Conservation (phyloP, 1,140 invertebrate genomes). For the Zaprionus tsacasi region DNA sequence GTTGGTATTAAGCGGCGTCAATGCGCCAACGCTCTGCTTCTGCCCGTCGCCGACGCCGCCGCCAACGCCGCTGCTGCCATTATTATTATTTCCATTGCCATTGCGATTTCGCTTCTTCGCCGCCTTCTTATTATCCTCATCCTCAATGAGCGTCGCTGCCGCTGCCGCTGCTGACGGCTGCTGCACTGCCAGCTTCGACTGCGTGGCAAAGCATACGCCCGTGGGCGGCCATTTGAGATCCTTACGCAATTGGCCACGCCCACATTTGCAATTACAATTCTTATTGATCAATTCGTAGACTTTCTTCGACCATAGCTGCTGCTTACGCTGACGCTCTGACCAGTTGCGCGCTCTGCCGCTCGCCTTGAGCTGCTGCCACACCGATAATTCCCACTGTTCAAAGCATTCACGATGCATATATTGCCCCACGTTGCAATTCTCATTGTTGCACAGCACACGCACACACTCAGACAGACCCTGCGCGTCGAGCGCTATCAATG, state of each 20-base stretch:
- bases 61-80: conserved; percentile 34
- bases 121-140: conserved; percentile 88
- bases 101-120: conserved; percentile 89
- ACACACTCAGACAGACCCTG: conserved; percentile 92
- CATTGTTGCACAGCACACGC: conserved; percentile 97
- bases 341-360: conserved; percentile 95
- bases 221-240: conserved; percentile 93
- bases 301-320: conserved; percentile 99
- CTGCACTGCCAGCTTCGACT: conserved; percentile 15
- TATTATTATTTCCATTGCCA: conserved; percentile 78
- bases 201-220: conserved; percentile 15
- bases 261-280: conserved; percentile 94
- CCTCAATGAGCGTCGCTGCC: conserved; percentile 60
- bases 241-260: conserved; percentile 96
- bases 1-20: conserved; percentile 49
- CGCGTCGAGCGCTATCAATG: conserved; percentile 89
- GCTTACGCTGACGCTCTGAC: conserved; percentile 96
- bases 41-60: conserved; percentile 5
- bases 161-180: conserved; percentile 34
- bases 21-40: conserved; percentile 27
- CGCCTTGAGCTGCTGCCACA: conserved; percentile 94
- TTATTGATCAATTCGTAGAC: conserved; percentile 97
- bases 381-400: conserved; percentile 95
- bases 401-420: conserved; percentile 99
- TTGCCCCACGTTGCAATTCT: conserved; percentile 92